Evolutionary conservation across 2,797 vertebrate species (phyloP).

Genomic region (Anabas testudineus): DNA sequence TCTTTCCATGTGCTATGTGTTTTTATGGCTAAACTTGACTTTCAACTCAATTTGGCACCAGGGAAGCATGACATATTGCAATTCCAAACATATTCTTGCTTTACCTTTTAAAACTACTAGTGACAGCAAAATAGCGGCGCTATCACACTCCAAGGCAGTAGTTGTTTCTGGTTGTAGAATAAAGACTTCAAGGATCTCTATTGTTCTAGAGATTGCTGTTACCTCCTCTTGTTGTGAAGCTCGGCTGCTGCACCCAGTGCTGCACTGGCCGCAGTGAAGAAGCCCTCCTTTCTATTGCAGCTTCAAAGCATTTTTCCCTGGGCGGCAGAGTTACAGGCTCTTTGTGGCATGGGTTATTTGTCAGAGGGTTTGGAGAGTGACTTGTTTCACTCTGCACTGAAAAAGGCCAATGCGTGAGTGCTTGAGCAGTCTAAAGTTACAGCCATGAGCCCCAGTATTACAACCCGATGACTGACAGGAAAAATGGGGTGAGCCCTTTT

Average conservation of each 20-base stretch:
- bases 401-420: constrained; percentile 76
- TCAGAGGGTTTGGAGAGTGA: constrained; percentile 85
- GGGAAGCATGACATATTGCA: constrained; percentile 63
- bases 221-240: constrained; percentile 41
- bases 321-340: constrained; percentile 84
- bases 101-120: constrained; percentile 37
- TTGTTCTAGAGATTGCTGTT: constrained; percentile 35
- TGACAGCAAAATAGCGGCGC: constrained; percentile 46
- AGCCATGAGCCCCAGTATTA: constrained; percentile 83
- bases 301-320: constrained; percentile 84
- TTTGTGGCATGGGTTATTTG: constrained; percentile 87
- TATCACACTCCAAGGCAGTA: constrained; percentile 30
- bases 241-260: constrained; percentile 39
- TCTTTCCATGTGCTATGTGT: constrained; percentile 62
- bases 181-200: constrained; percentile 46
- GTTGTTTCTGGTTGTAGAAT: constrained; percentile 38
- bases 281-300: constrained; percentile 81
- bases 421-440: constrained; percentile 84
- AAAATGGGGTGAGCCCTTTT: constrained; percentile 82
- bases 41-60: constrained; percentile 69
- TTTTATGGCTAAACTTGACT: constrained; percentile 67
- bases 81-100: constrained; percentile 64
- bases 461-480: constrained; percentile 86
- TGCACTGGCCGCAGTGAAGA: constrained; percentile 58
- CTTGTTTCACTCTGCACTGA: constrained; percentile 83